A percentile compares a stretch with the other conserved stretches of the same genome.
Conservation (phyloP, 2,797 vertebrate genomes). For the Botia almorhae region DNA sequence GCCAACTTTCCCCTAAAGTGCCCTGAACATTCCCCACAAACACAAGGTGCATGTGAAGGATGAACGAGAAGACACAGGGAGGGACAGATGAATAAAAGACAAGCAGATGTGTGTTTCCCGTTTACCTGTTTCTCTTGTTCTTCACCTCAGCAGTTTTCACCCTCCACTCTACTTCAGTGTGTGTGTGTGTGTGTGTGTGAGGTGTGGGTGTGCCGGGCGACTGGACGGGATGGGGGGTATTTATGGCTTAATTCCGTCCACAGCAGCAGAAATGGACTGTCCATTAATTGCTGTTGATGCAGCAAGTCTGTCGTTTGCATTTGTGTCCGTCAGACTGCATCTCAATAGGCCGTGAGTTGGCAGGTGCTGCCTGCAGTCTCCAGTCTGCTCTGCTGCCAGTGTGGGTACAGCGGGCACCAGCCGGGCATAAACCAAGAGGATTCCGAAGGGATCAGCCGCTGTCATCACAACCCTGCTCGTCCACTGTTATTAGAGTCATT, state of each 20-base stretch:
- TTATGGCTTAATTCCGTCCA: conserved; percentile 85
- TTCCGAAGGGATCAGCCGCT: conserved; percentile 71
- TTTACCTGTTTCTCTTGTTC: conserved; percentile 63
- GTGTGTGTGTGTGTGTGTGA: conserved; percentile 67
- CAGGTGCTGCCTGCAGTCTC: conserved; percentile 66
- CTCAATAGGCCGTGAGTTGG: conserved; percentile 82
- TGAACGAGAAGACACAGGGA: background rate
- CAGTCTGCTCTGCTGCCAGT: conserved; percentile 71
- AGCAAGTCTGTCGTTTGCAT: conserved; percentile 77
- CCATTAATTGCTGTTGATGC: conserved; percentile 79
- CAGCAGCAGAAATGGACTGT: conserved; percentile 80
- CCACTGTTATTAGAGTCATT: background rate
- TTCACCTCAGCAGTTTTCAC: conserved; percentile 58
- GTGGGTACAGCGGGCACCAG: conserved; percentile 69
- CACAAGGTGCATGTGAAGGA: background rate
- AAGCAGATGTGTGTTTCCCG: conserved; percentile 36
- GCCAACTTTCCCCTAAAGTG: too few species aligned
- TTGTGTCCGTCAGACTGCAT: conserved; percentile 73
- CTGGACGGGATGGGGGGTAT: conserved; percentile 75
- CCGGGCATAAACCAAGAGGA: conserved; percentile 72
- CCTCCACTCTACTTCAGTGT: background rate
- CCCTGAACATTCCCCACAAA: background rate
- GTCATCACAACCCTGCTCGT: conserved; percentile 71
- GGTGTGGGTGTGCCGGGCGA: conserved; percentile 63
- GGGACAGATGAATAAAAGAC: background rate